A percentile compares a stretch with the other conserved stretches of the same genome.
Conservation (phyloP, 2,888 invertebrate species). For the Punctoribates punctum region DNA sequence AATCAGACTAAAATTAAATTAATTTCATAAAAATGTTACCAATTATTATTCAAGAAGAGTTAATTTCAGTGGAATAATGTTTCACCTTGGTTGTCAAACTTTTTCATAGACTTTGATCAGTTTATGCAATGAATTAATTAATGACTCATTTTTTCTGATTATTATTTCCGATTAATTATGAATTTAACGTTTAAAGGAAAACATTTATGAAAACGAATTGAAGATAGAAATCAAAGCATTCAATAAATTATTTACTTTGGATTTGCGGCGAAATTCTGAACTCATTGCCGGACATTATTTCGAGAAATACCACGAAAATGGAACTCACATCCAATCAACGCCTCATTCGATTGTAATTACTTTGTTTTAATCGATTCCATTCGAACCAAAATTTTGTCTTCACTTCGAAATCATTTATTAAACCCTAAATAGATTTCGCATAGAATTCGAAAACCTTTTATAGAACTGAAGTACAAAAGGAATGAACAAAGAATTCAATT, state of each 20-base stretch:
- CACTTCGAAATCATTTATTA: not conserved
- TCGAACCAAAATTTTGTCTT: constrained; percentile 19
- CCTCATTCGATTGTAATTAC: constrained; percentile 59
- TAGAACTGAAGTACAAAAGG: no score
- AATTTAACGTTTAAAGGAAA: not conserved
- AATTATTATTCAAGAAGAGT: no score
- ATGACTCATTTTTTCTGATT: not conserved
- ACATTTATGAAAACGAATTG: constrained; percentile 20
- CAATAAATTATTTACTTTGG: constrained; percentile 65
- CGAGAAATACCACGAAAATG: constrained; percentile 61
- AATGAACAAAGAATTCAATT: no score
- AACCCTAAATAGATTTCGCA: no score
- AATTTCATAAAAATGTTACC: no score
- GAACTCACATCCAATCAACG: constrained; percentile 49
- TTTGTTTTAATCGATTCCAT: constrained; percentile 20
- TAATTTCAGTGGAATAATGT: no score
- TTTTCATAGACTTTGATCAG: no score
- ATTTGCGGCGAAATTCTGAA: constrained; percentile 68
- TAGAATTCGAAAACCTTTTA: no score
- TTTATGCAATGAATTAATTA: not conserved
- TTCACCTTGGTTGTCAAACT: no score
- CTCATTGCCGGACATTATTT: constrained; percentile 67
- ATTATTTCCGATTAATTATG: not conserved
- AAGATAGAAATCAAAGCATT: constrained; percentile 52
- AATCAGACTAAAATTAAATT: not conserved